Evolutionary conservation across 1,140 invertebrate genomes (phyloP), one percentile per base, ranked within the genome.

Genomic region (Dufourea novaeangliae): DNA sequence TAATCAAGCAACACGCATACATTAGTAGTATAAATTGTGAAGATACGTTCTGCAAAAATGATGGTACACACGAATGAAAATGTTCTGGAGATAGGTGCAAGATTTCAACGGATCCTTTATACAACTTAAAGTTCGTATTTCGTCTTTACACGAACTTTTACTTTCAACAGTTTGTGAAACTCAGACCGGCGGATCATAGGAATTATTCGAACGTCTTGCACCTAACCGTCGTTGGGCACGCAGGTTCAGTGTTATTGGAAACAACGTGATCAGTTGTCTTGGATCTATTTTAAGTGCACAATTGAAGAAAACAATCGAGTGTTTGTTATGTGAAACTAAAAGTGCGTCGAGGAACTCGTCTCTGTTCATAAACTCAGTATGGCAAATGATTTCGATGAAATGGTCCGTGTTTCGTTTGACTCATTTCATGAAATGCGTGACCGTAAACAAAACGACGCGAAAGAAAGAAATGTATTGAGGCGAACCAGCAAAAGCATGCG

Each of bases 381-480:
- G 62, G 50, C 50, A 56, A 39, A 50, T 32, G 56, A 50, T 69
- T 11, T 2, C n/a, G 34, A 25, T 22, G 59, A 62, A 39, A 39
- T 12, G 59, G 10, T 14, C 11, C 32, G 25, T 17, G 32, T 34
- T 12, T 22, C 22, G 54, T 27, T 59, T 57, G 1, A 32, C 52
- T 20, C 57, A 14, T 4, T 10, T 17, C 6, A 7, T 59, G 22
- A 57, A 25, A 39, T 34, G 37, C 22, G 27, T 7, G 20, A 61
- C n/a, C 32, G 50, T 59, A 76, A 69, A 50, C 64, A 76, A 50
- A 75, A n/a, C 29, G 32, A 39, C 17, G 22, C 59, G 1, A 25
- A 57, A 27, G 14, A 14, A 32, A 8, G 12, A 37, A 72, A 67
- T 20, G 22, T 25, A n/a, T 41, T 17, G 27, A 52, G 7, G 32